Conservation (phyloP, 1,140 invertebrate species). For the Venustaconcha ellipsiformis region DNA sequence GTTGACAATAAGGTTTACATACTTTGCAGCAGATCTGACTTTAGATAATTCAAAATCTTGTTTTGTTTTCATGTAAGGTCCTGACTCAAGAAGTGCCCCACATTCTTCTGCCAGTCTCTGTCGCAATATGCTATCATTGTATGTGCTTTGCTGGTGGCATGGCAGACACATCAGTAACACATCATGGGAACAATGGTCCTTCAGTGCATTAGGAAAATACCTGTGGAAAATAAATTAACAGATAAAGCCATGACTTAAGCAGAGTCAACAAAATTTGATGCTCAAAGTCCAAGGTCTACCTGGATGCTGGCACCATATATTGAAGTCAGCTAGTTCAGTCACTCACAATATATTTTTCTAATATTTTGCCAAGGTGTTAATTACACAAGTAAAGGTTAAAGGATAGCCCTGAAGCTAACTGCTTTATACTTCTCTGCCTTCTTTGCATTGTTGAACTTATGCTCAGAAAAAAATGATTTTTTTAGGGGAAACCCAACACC, state of each 20-base stretch:
- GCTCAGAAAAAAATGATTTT: too few species aligned
- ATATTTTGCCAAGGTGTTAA: too few species aligned
- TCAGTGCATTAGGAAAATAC: conserved; percentile 85
- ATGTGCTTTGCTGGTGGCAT: conserved; percentile 82
- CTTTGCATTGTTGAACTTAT: too few species aligned
- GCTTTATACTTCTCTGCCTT: too few species aligned
- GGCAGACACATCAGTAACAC: conserved; percentile 80
- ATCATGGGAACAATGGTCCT: conserved; percentile 87
- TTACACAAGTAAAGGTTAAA: too few species aligned
- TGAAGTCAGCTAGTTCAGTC: too few species aligned
- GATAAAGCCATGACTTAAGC: neutral
- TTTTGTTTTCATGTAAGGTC: conserved; percentile 62
- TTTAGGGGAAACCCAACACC: too few species aligned
- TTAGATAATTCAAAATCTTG: conserved; percentile 69
- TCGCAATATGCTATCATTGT: conserved; percentile 76
- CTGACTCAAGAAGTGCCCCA: conserved; percentile 74
- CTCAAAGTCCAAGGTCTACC: too few species aligned
- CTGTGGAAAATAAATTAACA: conserved; percentile 36
- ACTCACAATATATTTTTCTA: too few species aligned
- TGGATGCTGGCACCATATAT: too few species aligned
- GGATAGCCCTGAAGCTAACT: too few species aligned
- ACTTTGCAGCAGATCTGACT: conserved; percentile 76
- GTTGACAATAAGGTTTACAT: conserved; percentile 1
- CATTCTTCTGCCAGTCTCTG: conserved; percentile 75
- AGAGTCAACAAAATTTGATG: neutral